phyloP scores from a whole-genome alignment of 35 echinoderm and acorn worm genomes.

The Anneissia japonica region DNA sequence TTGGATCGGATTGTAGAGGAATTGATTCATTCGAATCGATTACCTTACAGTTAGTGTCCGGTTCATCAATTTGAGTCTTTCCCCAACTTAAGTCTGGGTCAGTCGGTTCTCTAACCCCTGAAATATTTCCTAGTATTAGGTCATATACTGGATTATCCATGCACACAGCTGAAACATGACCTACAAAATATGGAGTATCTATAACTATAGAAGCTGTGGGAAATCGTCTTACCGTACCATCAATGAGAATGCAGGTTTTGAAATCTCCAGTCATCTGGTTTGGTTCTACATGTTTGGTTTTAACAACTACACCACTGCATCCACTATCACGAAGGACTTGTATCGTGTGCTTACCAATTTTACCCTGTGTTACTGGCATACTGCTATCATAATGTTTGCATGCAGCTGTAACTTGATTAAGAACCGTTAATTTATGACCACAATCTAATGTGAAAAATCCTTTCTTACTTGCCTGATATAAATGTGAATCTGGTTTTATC shows the following conservation, averaged over 20 bases:
- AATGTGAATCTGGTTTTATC: too few species aligned
- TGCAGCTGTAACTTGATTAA: too few species aligned
- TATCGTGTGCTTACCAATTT: neutral
- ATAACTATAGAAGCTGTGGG: neutral
- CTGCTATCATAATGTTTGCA: too few species aligned
- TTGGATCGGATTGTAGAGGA: too few species aligned
- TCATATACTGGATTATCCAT: conserved; percentile 24
- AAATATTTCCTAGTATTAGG: conserved; percentile 18
- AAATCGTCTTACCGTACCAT: neutral
- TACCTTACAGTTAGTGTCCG: too few species aligned
- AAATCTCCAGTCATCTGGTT: neutral
- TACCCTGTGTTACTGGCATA: neutral
- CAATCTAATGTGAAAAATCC: too few species aligned
- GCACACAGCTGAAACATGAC: neutral
- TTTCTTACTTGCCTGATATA: too few species aligned
- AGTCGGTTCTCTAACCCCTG: conserved; percentile 10
- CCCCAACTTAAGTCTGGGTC: neutral
- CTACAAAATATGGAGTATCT: conserved; percentile 9
- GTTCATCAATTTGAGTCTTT: too few species aligned
- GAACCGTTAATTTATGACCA: too few species aligned
- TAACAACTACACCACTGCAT: conserved; percentile 8
- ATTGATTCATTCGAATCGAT: too few species aligned
- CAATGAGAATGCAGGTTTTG: neutral
- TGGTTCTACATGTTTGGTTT: neutral
- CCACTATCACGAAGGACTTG: conserved; percentile 10